Percentiles rank a stretch among this genome's conserved stretches.
Conservation (phyloP, 2,888 invertebrate genomes). For the Perizoma flavofasciatum region DNA sequence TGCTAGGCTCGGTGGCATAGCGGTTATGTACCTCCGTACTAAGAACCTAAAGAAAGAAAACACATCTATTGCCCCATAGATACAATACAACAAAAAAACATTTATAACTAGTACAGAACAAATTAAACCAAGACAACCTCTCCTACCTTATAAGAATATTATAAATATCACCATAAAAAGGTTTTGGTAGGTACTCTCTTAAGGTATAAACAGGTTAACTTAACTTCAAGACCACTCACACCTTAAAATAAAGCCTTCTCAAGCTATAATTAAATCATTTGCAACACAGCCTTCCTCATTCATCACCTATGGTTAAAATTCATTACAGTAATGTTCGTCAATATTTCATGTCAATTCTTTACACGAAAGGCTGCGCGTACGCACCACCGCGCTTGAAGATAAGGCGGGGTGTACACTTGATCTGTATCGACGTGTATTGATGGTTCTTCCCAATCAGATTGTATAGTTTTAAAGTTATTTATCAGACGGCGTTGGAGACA, state of each 20-base stretch:
- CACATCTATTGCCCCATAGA: too few relatives aligned
- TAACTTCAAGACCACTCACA: not conserved
- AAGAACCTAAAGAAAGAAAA: too few relatives aligned
- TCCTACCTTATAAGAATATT: too few relatives aligned
- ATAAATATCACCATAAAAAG: too few relatives aligned
- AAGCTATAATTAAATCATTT: slow-evolving; percentile 17
- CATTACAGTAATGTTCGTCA: slow-evolving; percentile 18
- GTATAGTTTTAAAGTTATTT: not conserved
- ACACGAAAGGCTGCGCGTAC: slow-evolving; percentile 4
- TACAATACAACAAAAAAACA: too few relatives aligned
- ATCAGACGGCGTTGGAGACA: not conserved
- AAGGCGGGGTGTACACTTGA: slow-evolving; percentile 13
- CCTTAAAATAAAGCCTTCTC: slow-evolving; percentile 1
- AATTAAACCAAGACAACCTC: too few relatives aligned
- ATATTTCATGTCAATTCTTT: slow-evolving; percentile 25
- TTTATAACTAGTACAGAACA: too few relatives aligned
- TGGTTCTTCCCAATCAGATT: slow-evolving; percentile 5
- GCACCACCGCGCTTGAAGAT: slow-evolving; percentile 12
- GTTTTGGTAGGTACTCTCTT: too few relatives aligned
- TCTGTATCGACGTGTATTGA: slow-evolving; percentile 14
- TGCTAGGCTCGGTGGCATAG: too few relatives aligned
- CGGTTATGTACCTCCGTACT: too few relatives aligned
- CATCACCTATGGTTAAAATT: slow-evolving; percentile 23
- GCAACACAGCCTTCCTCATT: slow-evolving; percentile 16
- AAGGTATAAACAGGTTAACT: not conserved